Evolutionary conservation across 2,888 invertebrate genomes (phyloP).

Genomic region (Notodonta dromedarius): DNA sequence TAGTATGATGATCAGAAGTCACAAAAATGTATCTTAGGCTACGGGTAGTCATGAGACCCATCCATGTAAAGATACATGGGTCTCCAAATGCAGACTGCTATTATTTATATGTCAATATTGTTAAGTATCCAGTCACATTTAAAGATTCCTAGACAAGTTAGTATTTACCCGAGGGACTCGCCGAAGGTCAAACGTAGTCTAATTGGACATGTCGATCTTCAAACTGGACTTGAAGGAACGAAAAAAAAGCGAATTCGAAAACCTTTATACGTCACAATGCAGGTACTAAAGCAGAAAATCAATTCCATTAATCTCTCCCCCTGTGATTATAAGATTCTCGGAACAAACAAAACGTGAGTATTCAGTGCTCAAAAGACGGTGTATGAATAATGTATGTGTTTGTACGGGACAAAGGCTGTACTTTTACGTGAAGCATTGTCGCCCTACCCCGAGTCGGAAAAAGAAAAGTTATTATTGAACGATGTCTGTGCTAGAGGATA

Average conservation of each 20-base stretch:
- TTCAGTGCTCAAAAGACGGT: slow-evolving; percentile 54
- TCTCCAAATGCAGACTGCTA: too few species aligned
- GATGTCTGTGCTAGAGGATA: slow-evolving; percentile 31
- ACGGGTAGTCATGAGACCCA: too few species aligned
- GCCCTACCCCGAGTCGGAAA: slow-evolving; percentile 41
- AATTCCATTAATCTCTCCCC: slow-evolving; percentile 17
- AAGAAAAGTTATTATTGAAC: slow-evolving; percentile 42
- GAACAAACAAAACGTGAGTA: slow-evolving; percentile 43
- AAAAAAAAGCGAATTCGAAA: neutral
- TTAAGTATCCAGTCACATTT: too few species aligned
- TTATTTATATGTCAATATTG: too few species aligned
- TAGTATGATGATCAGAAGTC: too few species aligned
- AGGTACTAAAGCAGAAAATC: slow-evolving; percentile 4
- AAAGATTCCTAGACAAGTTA: too few species aligned
- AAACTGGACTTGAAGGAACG: too few species aligned
- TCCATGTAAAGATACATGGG: too few species aligned
- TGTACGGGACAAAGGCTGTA: slow-evolving; percentile 63
- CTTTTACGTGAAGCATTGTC: slow-evolving; percentile 63
- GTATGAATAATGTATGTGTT: slow-evolving; percentile 75
- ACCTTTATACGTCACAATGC: neutral
- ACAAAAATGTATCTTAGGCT: too few species aligned
- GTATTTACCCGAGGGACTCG: too few species aligned
- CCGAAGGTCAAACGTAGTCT: too few species aligned
- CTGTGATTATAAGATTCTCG: slow-evolving; percentile 25
- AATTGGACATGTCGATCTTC: too few species aligned